A percentile compares a stretch with the other conserved stretches of the same genome.
phyloP scores from a whole-genome alignment of 2,797 vertebrate species.

The Microtus agrestis region DNA sequence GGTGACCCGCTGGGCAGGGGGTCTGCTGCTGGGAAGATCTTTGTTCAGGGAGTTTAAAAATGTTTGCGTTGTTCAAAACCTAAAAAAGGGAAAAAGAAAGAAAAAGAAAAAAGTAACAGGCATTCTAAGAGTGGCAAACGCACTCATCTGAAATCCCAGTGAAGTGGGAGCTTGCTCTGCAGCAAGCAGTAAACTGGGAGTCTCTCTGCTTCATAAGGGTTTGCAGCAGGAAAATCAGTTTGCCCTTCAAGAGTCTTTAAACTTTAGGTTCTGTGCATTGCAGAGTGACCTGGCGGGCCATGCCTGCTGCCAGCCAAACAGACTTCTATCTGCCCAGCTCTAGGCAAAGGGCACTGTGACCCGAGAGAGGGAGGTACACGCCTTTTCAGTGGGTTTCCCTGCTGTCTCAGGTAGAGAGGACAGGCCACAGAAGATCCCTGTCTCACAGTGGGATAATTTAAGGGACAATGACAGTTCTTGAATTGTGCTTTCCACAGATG shows the following conservation, averaged over 20 bases:
- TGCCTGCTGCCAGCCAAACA: slow-evolving; percentile 73
- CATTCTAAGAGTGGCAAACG: slow-evolving; percentile 87
- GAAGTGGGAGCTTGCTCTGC: slow-evolving; percentile 85
- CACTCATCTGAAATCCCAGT: slow-evolving; percentile 89
- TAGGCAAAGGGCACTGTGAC: background rate
- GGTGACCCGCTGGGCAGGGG: slow-evolving; percentile 97
- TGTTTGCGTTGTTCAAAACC: slow-evolving; percentile 90
- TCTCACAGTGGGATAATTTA: slow-evolving; percentile 21
- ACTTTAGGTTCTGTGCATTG: slow-evolving; percentile 77
- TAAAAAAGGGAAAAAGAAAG: slow-evolving; percentile 77
- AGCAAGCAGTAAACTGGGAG: slow-evolving; percentile 86
- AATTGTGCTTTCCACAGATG: slow-evolving; percentile 42
- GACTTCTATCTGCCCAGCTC: slow-evolving; percentile 43
- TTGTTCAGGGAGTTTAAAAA: slow-evolving; percentile 93
- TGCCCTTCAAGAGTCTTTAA: slow-evolving; percentile 84
- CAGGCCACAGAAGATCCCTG: background rate
- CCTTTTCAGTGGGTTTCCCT: slow-evolving; percentile 7
- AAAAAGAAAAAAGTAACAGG: slow-evolving; percentile 83
- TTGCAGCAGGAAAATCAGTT: slow-evolving; percentile 84
- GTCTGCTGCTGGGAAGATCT: slow-evolving; percentile 96
- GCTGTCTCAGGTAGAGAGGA: slow-evolving; percentile 63
- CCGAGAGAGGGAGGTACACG: slow-evolving; percentile 39
- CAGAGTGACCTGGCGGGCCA: slow-evolving; percentile 55
- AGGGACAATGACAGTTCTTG: slow-evolving; percentile 51
- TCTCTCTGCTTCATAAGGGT: slow-evolving; percentile 86